Conservation (phyloP, 2,797 vertebrate species). For the Podarcis siculus region DNA sequence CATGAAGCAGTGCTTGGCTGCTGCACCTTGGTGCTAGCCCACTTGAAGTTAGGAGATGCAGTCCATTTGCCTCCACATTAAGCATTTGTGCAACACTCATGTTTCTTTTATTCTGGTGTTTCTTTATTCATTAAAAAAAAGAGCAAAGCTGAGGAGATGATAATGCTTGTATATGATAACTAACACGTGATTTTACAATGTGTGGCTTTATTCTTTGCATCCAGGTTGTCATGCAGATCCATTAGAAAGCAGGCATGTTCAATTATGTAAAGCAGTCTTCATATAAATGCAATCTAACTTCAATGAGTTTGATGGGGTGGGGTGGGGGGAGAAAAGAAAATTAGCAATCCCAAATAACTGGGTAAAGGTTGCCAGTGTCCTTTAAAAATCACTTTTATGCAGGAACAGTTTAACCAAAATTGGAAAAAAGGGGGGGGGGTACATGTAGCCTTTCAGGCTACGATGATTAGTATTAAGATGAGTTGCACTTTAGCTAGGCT, state of each 20-base stretch:
- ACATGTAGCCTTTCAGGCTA: slow-evolving; percentile 70
- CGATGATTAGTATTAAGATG: slow-evolving; percentile 79
- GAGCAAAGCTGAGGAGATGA: no score
- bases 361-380: slow-evolving; percentile 57
- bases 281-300: slow-evolving; percentile 40
- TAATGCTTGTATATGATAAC: slow-evolving; percentile 40
- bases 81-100: not conserved
- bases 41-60: not conserved
- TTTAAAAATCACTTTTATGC: slow-evolving; percentile 72
- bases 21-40: not conserved
- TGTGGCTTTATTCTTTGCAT: slow-evolving; percentile 54
- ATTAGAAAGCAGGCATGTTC: slow-evolving; percentile 25
- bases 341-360: not conserved
- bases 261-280: slow-evolving; percentile 31
- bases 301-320: not conserved
- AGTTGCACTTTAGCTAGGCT: slow-evolving; percentile 83
- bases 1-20: not conserved
- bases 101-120: not conserved
- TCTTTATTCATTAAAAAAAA: not conserved
- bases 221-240: slow-evolving; percentile 33
- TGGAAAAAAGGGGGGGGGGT: slow-evolving; percentile 49
- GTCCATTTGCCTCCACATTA: not conserved
- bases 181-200: slow-evolving; percentile 51
- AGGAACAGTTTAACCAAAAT: slow-evolving; percentile 73
- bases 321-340: slow-evolving; percentile 24